Evolutionary conservation across 2,888 invertebrate species (phyloP).

Genomic region (Epirrita christyi): DNA sequence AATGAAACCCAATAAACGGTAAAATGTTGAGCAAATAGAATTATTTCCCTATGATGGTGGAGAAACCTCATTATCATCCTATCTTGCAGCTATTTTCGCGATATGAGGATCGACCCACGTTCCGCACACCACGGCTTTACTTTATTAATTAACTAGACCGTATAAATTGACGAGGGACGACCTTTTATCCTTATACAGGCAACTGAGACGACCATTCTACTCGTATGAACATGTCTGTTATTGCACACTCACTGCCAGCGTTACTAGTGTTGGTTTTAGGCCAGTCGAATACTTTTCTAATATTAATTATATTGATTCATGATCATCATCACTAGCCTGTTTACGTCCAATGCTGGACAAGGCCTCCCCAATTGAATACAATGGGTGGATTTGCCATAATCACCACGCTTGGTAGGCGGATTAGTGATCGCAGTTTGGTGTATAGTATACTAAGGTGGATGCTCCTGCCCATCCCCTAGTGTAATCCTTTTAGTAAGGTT

Average conservation of each 20-base stretch:
- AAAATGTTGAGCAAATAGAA: constrained; percentile 17
- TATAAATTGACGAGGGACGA: constrained; percentile 60
- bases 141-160: constrained; percentile 75
- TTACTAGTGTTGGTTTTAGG: background rate
- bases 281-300: too few relatives aligned
- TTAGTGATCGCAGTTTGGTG: too few relatives aligned
- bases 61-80: constrained; percentile 27
- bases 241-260: background rate
- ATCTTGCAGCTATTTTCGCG: constrained; percentile 23
- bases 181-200: constrained; percentile 46
- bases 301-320: too few relatives aligned
- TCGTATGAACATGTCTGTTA: background rate
- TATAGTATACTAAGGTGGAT: too few relatives aligned
- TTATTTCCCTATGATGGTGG: constrained; percentile 20
- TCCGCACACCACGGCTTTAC: constrained; percentile 40
- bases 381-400: too few relatives aligned
- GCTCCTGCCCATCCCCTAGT: too few relatives aligned
- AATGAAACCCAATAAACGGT: constrained; percentile 15
- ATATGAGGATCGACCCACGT: constrained; percentile 34
- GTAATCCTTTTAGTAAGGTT: too few relatives aligned
- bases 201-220: constrained; percentile 18
- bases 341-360: too few relatives aligned
- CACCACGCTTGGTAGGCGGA: too few relatives aligned
- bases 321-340: too few relatives aligned
- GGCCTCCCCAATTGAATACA: too few relatives aligned